These are phyloP conservation scores for Diabrotica virgifera DNA, from an alignment of 1,140 invertebrate species.

Conservation along the genomic window DNA sequence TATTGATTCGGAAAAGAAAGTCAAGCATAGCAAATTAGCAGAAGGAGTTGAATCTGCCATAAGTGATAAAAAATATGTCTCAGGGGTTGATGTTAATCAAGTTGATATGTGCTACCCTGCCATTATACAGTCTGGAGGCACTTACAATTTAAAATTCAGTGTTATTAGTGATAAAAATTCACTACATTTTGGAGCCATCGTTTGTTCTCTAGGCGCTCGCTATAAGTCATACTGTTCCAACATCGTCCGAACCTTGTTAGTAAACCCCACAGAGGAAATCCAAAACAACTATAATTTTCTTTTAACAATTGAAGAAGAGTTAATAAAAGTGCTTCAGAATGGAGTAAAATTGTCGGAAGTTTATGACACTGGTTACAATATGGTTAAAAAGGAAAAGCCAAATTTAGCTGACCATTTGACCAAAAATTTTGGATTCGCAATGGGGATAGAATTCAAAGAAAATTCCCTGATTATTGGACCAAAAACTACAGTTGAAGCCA, in stretches of 20 bases:
- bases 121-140: constrained; percentile 97
- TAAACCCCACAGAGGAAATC: constrained; percentile 83
- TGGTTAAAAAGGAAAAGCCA: constrained; percentile 86
- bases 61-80: constrained; percentile 91
- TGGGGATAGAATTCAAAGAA: constrained; percentile 98
- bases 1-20: constrained; percentile 96
- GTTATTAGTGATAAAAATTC: constrained; percentile 90
- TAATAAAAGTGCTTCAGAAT: constrained; percentile 80
- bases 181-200: constrained; percentile 94
- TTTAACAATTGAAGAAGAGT: constrained; percentile 86
- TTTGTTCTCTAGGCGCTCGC: constrained; percentile 89
- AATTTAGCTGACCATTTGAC: constrained; percentile 87
- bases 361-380: constrained; percentile 71
- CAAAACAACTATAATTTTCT: constrained; percentile 93
- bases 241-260: constrained; percentile 94
- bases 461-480: constrained; percentile 87
- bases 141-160: constrained; percentile 96
- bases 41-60: constrained; percentile 92
- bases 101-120: constrained; percentile 98
- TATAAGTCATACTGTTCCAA: constrained; percentile 99
- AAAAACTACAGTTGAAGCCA: constrained; percentile 78
- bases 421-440: constrained; percentile 78
- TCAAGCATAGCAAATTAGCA: constrained; percentile 89
- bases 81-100: constrained; percentile 79
- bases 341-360: constrained; percentile 85